Base-by-base conservation (phyloP, 2,113 vertebrate species). In the Colinus virginianus region DNA sequence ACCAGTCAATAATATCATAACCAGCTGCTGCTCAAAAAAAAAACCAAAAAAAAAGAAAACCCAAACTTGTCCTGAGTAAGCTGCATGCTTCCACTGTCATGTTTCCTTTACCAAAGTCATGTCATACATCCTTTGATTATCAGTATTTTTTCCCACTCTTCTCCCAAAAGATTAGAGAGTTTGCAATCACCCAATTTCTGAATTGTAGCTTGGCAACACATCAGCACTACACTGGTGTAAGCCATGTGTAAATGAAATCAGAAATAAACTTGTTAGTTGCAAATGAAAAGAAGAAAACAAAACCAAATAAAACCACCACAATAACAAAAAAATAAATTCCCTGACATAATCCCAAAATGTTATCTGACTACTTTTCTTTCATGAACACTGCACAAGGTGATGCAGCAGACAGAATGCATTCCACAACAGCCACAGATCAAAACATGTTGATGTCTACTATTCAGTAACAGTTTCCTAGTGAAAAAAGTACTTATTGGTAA, bases 81-180 rank as follows among this genome's bases (percentile, higher is more conserved):
- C 40, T 61, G 53, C 45, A 58, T 82, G 92, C 16, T 40, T 14
- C 34, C 66, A 72, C 40, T 78, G 49, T 74, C 84, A 81, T 78
- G 78, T 78, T 90, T 92, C 84, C 89, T 90, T 26, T 93, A 78
- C 53, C 74, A 12, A 70, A 78, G 70, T 45, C 55, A 49, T 19
- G 51, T 46, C 63, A 76, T 84, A 59, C 90, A 79, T 43, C 2
- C 59, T 58, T 1, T 23, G 23, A 61, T 30, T 38, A 62, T 43
- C 49, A 36, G 36, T 9, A 72, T 46, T 45, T 72, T 78, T 77
- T 92, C 87, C 90, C 78, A 92, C 78, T 82, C 84, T 48, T 76
- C 75, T 87, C 56, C 55, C 75, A 72, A 64, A 78, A 87, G 25
- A 53, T 2, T 34, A 32, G 45, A 87, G 63, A 87, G 84, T 34